phyloP scores from a whole-genome alignment of 2,113 vertebrate species.

The Heptranchias perlo region DNA sequence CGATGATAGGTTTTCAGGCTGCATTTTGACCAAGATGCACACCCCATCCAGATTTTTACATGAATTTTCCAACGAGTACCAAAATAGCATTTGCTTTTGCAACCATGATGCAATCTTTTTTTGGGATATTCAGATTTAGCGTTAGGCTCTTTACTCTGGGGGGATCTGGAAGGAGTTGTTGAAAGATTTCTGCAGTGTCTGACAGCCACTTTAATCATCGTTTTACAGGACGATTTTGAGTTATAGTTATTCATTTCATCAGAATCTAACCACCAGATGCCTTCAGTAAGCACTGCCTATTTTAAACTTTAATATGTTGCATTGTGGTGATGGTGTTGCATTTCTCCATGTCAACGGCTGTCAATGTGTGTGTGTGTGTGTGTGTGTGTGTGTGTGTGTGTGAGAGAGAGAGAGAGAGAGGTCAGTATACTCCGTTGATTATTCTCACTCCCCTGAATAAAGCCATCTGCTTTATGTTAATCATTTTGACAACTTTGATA shows the following conservation, averaged over 20 bases:
- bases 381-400: not conserved
- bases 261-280: not conserved
- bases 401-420: not conserved
- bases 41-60: not conserved
- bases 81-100: not conserved
- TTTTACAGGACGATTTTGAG: not conserved
- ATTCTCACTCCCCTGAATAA: not conserved
- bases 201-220: not conserved
- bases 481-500: not conserved
- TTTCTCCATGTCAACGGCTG: not conserved
- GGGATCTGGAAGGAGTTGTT: not conserved
- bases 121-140: not conserved
- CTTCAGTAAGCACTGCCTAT: not conserved
- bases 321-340: not conserved
- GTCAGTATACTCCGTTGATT: not conserved
- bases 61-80: not conserved
- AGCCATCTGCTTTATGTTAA: not conserved
- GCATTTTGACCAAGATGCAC: not conserved
- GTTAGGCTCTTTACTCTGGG: not conserved
- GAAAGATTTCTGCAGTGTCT: not conserved
- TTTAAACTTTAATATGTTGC: not conserved
- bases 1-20: not conserved
- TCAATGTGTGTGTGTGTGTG: not conserved
- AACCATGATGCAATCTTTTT: not conserved
- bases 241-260: conserved; percentile 5